A percentile compares a stretch with the other conserved stretches of the same genome.
These are phyloP conservation scores for Atta colombica DNA, from an alignment of 1,140 invertebrate species.

Conservation along the genomic window DNA sequence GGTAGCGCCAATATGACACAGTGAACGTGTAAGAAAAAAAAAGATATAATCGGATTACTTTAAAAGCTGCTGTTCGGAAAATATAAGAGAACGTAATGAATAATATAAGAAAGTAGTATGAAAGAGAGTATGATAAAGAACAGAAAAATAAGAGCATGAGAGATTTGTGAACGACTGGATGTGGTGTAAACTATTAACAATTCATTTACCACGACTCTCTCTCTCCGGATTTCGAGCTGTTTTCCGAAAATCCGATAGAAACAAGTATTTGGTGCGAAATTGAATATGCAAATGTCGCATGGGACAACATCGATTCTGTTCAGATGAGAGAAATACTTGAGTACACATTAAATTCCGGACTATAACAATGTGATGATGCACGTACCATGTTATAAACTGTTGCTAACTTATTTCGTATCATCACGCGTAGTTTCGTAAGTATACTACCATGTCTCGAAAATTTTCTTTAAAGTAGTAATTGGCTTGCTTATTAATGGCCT, in stretches of 20 bases:
- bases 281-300: slow-evolving; percentile 13
- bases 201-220: not conserved
- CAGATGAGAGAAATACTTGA: slow-evolving; percentile 51
- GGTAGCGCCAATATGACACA: not conserved
- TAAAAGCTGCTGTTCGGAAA: not conserved
- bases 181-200: not conserved
- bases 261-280: not conserved
- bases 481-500: slow-evolving; percentile 64
- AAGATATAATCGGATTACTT: not conserved
- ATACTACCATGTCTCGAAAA: slow-evolving; percentile 59
- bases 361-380: slow-evolving; percentile 36
- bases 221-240: not conserved
- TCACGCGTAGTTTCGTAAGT: slow-evolving; percentile 63
- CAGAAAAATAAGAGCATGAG: not conserved
- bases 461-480: slow-evolving; percentile 67
- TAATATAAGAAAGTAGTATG: too few relatives aligned
- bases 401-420: slow-evolving; percentile 60
- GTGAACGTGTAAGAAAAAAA: not conserved
- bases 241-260: slow-evolving; percentile 9
- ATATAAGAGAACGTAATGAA: not conserved
- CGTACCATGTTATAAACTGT: slow-evolving; percentile 52
- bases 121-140: not conserved
- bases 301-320: slow-evolving; percentile 33
- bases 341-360: slow-evolving; percentile 59
- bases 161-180: not conserved